Evolutionary conservation across 2,888 invertebrate species (phyloP).

Genomic region (Dugesia japonica): DNA sequence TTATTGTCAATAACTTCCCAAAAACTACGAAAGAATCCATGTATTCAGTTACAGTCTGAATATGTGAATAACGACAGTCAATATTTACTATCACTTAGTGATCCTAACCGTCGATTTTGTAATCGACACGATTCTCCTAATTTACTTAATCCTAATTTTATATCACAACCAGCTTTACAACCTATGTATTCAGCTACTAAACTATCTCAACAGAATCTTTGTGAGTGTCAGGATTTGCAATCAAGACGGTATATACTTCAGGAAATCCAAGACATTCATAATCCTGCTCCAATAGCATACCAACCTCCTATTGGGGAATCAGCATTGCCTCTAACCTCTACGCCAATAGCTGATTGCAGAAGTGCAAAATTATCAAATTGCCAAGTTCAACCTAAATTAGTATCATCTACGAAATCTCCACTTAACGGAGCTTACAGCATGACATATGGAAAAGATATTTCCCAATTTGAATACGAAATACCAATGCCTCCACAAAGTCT

Average conservation of each 20-base stretch:
- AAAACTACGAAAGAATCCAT: not conserved
- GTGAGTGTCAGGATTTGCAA: not conserved
- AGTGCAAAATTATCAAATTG: not conserved
- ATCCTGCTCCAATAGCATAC: not conserved
- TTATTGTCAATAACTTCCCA: not conserved
- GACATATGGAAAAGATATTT: not conserved
- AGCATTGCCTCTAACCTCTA: not conserved
- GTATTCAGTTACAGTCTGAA: not conserved
- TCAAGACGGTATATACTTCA: not conserved
- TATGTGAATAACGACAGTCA: not conserved
- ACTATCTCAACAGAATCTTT: not conserved
- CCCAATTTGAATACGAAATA: not conserved
- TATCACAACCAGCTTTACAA: not conserved
- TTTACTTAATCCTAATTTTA: not conserved
- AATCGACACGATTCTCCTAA: not conserved
- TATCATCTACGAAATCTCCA: not conserved
- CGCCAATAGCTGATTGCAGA: not conserved
- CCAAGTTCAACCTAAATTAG: not conserved
- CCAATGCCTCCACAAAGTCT: not conserved
- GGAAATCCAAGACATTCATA: not conserved
- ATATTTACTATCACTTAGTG: not conserved
- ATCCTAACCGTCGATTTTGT: not conserved
- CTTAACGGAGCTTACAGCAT: not conserved
- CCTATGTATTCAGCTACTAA: not conserved
- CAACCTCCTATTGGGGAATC: not conserved